Percentiles rank a stretch among this genome's conserved stretches.
These are phyloP conservation scores for Enoplolaimus lenunculus DNA, from an alignment of 2,888 invertebrate genomes.

Conservation along the genomic window DNA sequence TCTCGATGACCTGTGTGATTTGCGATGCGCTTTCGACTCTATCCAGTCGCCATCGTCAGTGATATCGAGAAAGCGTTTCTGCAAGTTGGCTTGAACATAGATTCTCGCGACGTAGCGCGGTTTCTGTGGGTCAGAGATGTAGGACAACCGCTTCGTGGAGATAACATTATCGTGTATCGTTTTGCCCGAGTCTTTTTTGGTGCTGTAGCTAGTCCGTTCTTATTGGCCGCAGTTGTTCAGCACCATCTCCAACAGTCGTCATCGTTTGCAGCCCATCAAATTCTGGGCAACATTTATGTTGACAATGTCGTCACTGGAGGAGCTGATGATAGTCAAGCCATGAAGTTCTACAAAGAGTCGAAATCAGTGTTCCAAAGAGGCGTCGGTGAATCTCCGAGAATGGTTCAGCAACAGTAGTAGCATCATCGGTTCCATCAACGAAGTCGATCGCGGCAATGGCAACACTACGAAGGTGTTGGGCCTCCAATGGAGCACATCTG, in stretches of 20 bases:
- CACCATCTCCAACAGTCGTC: conserved; percentile 3
- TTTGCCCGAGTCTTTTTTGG: conserved; percentile 6
- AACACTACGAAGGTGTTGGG: conserved; percentile 18
- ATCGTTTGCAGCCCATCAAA: neutral
- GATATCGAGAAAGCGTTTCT: conserved; percentile 22
- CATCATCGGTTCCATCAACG: neutral
- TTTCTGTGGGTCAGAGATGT: conserved; percentile 25
- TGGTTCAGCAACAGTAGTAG: conserved; percentile 16
- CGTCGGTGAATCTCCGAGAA: conserved; percentile 20
- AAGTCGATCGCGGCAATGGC: neutral
- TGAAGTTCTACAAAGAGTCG: neutral
- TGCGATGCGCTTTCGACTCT: conserved; percentile 24
- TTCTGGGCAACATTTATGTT: conserved; percentile 25
- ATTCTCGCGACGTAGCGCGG: conserved; percentile 22
- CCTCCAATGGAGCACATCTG: conserved; percentile 13
- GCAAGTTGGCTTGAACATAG: conserved; percentile 23
- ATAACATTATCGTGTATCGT: conserved; percentile 8
- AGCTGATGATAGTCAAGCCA: conserved; percentile 14
- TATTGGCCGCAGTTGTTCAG: conserved; percentile 11
- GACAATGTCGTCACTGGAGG: conserved; percentile 23
- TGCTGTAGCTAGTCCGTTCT: neutral
- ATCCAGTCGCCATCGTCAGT: conserved; percentile 22
- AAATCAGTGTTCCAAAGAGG: conserved; percentile 24
- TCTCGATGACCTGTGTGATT: conserved; percentile 21
- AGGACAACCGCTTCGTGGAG: conserved; percentile 11